Conservation (phyloP, 2,888 invertebrate species). For the Gibbula magus region DNA sequence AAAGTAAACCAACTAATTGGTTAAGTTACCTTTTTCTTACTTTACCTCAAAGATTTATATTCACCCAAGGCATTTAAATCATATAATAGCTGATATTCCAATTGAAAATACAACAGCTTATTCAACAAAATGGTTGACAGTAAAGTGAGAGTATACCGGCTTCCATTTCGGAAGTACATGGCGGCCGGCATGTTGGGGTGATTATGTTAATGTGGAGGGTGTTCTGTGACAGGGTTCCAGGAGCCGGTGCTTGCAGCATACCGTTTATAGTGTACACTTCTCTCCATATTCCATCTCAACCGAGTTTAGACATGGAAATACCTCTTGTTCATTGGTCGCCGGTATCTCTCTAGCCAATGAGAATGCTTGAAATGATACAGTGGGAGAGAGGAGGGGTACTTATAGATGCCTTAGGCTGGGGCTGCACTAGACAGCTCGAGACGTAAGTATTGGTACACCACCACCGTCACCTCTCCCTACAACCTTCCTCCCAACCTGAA, state of each 20-base stretch:
- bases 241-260: neutral
- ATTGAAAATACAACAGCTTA: no score
- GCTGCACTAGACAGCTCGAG: neutral
- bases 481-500: neutral
- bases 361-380: neutral
- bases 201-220: no score
- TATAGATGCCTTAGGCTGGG: neutral
- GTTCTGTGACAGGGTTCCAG: neutral
- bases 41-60: no score
- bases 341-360: neutral
- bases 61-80: no score
- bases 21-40: no score
- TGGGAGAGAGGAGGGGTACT: neutral
- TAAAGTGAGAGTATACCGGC: no score
- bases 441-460: slow-evolving; percentile 10
- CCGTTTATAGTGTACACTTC: neutral
- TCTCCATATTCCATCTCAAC: neutral
- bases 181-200: no score
- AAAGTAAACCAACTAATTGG: no score
- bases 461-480: neutral
- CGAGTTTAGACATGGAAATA: neutral
- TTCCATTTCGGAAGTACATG: no score
- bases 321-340: neutral
- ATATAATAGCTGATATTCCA: no score
- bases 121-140: no score